Evolutionary conservation across 2,888 invertebrate genomes (phyloP).

Genomic region (Scaptodrosophila latifasciaeformis): DNA sequence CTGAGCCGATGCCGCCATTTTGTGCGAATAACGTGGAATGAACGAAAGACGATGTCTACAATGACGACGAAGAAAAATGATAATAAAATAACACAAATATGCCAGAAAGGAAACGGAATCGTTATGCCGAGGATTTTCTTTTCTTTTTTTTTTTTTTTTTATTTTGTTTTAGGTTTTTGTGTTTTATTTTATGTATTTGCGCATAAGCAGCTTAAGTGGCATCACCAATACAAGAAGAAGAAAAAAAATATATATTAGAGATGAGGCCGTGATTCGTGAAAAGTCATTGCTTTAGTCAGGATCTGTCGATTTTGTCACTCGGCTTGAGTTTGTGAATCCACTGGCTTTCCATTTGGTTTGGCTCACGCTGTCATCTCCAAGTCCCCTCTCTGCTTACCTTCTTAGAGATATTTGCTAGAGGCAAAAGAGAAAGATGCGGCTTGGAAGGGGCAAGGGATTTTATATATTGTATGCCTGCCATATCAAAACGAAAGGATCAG

Average conservation of each 20-base stretch:
- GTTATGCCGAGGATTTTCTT: conserved; percentile 58
- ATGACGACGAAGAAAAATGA: conserved; percentile 54
- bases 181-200: conserved; percentile 66
- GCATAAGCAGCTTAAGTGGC: conserved; percentile 69
- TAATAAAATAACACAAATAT: conserved; percentile 72
- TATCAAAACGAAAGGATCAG: conserved; percentile 65
- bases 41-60: conserved; percentile 16
- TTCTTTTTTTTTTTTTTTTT: not conserved
- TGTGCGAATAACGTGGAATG: conserved; percentile 14
- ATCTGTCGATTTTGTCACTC: too few relatives aligned
- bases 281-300: too few relatives aligned
- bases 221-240: conserved; percentile 20
- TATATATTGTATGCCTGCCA: conserved; percentile 33
- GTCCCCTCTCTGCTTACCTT: too few relatives aligned
- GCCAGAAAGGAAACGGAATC: conserved; percentile 64
- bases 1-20: conserved; percentile 27
- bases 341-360: too few relatives aligned
- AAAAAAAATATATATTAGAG: too few relatives aligned
- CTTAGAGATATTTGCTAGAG: too few relatives aligned
- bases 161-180: conserved; percentile 24
- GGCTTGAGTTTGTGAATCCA: too few relatives aligned
- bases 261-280: too few relatives aligned
- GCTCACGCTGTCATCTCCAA: too few relatives aligned
- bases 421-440: conserved; percentile 6
- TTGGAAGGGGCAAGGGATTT: conserved; percentile 15